Evolutionary conservation across 2,113 vertebrate species (phyloP), one percentile per base, ranked within the genome.

Genomic region (Protomyctophum bolini): DNA sequence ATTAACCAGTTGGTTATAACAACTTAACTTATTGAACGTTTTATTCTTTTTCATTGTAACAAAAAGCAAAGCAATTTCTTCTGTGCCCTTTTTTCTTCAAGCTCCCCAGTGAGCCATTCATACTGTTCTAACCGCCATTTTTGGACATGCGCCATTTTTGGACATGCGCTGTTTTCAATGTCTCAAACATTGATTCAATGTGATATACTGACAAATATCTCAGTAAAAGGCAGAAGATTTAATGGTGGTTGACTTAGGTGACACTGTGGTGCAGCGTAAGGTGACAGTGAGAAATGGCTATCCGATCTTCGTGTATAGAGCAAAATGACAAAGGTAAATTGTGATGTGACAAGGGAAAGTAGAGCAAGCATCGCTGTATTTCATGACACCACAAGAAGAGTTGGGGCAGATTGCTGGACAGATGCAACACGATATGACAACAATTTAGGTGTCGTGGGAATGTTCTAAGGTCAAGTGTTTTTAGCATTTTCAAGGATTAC

Each of bases 341-440:
- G 15, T 51, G 72, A 81, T 61, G 75, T 86, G 83, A 83, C 82
- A 78, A 83, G 86, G 72, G 33, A 41, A 82, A 74, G 63, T 63
- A 54, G 75, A 72, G 70, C 58, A 66, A 67, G 68, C 60, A 66
- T 85, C 47, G 12, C 41, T 72, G 61, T 66, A 60, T 72, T 9
- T 47, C 56, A 49, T 70, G 82, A 83, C 76, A 79, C 68, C 87
- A 8, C 47, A 33, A 45, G 15, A 54, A 57, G 49, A 11, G 61
- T 57, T 41, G 57, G 9, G 5, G 62, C 75, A 63, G 68, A 79
- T 56, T 62, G 62, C 66, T 77, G 73, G 84, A 81, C 80, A 68
- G 77, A 72, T 82, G 83, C 84, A 28, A 54, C 59, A 78, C 79
- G 77, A 77, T 70, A 56, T 10, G 65, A 41, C 66, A 63, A 64